phyloP scores from a whole-genome alignment of 1,140 invertebrate genomes.

The Leucophenga varia region DNA sequence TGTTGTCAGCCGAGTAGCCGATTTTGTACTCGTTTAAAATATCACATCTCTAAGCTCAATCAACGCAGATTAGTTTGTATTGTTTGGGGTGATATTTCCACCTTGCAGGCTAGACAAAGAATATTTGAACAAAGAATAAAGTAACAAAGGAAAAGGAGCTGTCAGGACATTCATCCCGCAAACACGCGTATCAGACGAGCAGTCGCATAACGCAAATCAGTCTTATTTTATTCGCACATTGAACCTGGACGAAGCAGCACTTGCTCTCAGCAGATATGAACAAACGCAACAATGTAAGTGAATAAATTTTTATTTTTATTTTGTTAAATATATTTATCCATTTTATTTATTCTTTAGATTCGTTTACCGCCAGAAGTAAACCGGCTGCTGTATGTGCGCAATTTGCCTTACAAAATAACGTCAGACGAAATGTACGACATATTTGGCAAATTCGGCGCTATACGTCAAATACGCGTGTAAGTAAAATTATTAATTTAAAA shows the following conservation, averaged over 20 bases:
- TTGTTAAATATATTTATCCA: neutral
- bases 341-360: slow-evolving; percentile 65
- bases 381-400: slow-evolving; percentile 93
- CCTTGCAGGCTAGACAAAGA: too few species aligned
- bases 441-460: slow-evolving; percentile 99
- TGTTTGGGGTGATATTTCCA: too few species aligned
- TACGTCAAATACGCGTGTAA: slow-evolving; percentile 97
- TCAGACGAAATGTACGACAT: slow-evolving; percentile 99
- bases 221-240: too few species aligned
- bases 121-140: too few species aligned
- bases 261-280: slow-evolving; percentile 43
- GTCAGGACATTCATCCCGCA: slow-evolving; percentile 46
- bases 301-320: slow-evolving; percentile 12
- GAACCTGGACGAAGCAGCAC: too few species aligned
- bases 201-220: too few species aligned
- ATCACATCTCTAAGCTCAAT: too few species aligned
- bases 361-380: slow-evolving; percentile 98
- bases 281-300: slow-evolving; percentile 53
- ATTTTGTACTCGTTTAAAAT: too few species aligned
- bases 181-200: slow-evolving; percentile 24
- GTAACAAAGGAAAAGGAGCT: neutral
- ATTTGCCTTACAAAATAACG: slow-evolving; percentile 98
- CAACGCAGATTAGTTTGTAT: too few species aligned
- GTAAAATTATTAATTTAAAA: slow-evolving; percentile 56
- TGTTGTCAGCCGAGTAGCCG: too few species aligned